These are phyloP conservation scores for Rousettus leschenaultii DNA, from an alignment of 2,113 vertebrate species.

Conservation along the genomic window DNA sequence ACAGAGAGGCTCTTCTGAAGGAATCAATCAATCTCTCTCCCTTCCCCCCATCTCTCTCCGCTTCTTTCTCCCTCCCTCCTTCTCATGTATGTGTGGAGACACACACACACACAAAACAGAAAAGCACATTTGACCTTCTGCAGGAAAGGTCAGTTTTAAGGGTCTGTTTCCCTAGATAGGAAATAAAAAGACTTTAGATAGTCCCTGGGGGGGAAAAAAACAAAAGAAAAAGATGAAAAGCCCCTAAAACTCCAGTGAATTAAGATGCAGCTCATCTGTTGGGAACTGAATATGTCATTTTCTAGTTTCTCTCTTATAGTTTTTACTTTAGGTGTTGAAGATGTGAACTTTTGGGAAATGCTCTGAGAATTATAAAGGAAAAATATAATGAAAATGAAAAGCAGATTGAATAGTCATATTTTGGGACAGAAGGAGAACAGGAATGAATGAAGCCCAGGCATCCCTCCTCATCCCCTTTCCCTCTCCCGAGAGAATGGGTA, in stretches of 20 bases:
- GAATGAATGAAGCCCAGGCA: background rate
- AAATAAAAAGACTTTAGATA: background rate
- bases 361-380: conserved; percentile 45
- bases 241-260: background rate
- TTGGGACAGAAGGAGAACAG: background rate
- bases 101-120: background rate
- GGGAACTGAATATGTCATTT: conserved; percentile 45
- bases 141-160: background rate
- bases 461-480: background rate
- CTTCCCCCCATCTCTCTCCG: background rate
- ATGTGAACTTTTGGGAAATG: conserved; percentile 27
- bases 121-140: background rate
- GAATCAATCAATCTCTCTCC: background rate
- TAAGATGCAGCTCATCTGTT: background rate
- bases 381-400: conserved; percentile 34
- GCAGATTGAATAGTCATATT: background rate
- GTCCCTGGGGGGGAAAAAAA: background rate
- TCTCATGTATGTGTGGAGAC: background rate
- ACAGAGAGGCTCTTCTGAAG: background rate
- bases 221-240: background rate
- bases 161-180: background rate
- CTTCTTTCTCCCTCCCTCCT: background rate
- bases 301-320: background rate
- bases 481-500: background rate
- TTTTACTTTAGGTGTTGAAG: background rate